Evolutionary conservation across 2,113 vertebrate genomes (phyloP).

Genomic region (Chloropsis hardwickii): DNA sequence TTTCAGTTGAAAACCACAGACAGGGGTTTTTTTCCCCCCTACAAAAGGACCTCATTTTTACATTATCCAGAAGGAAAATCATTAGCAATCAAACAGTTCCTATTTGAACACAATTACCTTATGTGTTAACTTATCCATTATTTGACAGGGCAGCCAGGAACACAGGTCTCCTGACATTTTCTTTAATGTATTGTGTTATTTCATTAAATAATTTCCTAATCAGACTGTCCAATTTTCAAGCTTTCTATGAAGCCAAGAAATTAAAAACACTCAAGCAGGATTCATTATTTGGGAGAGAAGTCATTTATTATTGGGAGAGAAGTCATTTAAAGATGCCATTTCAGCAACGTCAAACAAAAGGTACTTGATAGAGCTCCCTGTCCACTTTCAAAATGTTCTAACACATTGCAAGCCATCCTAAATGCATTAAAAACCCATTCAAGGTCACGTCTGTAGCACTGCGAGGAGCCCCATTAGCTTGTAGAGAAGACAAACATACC

Average conservation of each 20-base stretch:
- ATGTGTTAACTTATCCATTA: not conserved
- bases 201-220: not conserved
- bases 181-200: not conserved
- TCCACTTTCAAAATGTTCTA: not conserved
- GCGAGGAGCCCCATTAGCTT: not conserved
- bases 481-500: not conserved
- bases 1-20: not conserved
- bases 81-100: not conserved
- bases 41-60: not conserved
- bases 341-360: not conserved
- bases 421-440: not conserved
- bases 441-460: not conserved
- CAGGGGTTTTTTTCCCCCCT: rapidly evolving
- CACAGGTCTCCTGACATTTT: not conserved
- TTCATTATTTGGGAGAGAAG: not conserved
- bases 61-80: not conserved
- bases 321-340: not conserved
- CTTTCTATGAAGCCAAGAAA: not conserved
- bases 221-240: not conserved
- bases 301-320: not conserved
- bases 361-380: not conserved
- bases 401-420: not conserved
- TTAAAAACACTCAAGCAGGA: not conserved
- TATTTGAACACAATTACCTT: not conserved
- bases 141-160: not conserved